These are phyloP conservation scores for Echeneis naucrates DNA, from an alignment of 2,797 vertebrate species.

Conservation along the genomic window DNA sequence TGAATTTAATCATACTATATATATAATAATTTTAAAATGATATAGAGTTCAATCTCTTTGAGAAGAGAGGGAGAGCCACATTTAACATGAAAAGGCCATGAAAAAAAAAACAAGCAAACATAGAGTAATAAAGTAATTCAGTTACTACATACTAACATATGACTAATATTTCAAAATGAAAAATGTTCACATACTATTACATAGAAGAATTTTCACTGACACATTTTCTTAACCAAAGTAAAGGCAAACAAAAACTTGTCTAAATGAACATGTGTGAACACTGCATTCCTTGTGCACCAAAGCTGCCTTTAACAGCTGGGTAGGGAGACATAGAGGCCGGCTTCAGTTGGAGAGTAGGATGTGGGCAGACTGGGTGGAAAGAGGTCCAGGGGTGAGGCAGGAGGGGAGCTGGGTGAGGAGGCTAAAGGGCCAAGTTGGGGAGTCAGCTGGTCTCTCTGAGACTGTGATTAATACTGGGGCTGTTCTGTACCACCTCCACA, in stretches of 20 bases:
- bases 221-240: neutral
- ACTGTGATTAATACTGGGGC: slow-evolving; percentile 79
- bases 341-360: slow-evolving; percentile 50
- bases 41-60: neutral
- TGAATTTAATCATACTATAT: too few relatives aligned
- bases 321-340: slow-evolving; percentile 42
- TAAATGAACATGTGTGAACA: slow-evolving; percentile 66
- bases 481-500: slow-evolving; percentile 78
- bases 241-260: slow-evolving; percentile 20
- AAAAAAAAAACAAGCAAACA: neutral
- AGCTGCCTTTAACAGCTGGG: slow-evolving; percentile 54
- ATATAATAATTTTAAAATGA: neutral
- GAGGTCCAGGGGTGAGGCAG: slow-evolving; percentile 38
- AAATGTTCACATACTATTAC: neutral
- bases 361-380: slow-evolving; percentile 46
- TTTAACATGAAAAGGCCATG: too few relatives aligned
- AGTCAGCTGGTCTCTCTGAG: slow-evolving; percentile 74
- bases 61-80: neutral
- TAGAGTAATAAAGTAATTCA: neutral
- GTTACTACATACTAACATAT: too few relatives aligned
- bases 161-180: neutral
- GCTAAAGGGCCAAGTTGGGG: slow-evolving; percentile 57
- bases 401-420: slow-evolving; percentile 21
- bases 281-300: slow-evolving; percentile 58
- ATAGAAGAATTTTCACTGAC: too few relatives aligned